A percentile compares a stretch with the other conserved stretches of the same genome.
Conservation (phyloP, 2,113 vertebrate species). For the Zosterops japonicus region DNA sequence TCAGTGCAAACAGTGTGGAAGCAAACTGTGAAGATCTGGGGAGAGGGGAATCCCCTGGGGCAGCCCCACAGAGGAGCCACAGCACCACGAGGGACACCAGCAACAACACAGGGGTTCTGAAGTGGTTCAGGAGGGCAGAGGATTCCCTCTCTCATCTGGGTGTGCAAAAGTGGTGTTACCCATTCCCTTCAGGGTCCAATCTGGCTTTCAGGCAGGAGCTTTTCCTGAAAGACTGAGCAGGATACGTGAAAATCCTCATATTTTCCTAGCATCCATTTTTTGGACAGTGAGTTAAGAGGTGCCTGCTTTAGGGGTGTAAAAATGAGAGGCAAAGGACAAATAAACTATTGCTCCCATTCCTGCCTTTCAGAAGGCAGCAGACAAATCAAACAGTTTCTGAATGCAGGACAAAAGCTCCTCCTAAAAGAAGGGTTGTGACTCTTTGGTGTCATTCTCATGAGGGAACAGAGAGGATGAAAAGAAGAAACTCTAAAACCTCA, state of each 20-base stretch:
- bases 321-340: not conserved
- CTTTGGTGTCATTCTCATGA: not conserved
- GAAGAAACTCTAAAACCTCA: not conserved
- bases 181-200: not conserved
- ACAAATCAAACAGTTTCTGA: not conserved
- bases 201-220: not conserved
- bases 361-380: not conserved
- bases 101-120: fast-evolving
- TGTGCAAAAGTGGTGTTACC: not conserved
- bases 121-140: not conserved
- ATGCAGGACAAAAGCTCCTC: not conserved
- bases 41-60: not conserved
- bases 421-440: not conserved
- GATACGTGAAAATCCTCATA: not conserved
- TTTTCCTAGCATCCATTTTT: not conserved
- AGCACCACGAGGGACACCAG: fast-evolving
- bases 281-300: not conserved
- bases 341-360: not conserved
- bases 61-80: not conserved
- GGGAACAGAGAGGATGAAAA: not conserved
- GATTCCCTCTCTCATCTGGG: not conserved
- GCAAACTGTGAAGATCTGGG: not conserved
- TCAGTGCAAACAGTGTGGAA: not conserved
- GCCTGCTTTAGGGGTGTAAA: not conserved
- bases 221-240: not conserved